phyloP scores from a whole-genome alignment of 2,113 vertebrate species.

The Macrotis lagotis region DNA sequence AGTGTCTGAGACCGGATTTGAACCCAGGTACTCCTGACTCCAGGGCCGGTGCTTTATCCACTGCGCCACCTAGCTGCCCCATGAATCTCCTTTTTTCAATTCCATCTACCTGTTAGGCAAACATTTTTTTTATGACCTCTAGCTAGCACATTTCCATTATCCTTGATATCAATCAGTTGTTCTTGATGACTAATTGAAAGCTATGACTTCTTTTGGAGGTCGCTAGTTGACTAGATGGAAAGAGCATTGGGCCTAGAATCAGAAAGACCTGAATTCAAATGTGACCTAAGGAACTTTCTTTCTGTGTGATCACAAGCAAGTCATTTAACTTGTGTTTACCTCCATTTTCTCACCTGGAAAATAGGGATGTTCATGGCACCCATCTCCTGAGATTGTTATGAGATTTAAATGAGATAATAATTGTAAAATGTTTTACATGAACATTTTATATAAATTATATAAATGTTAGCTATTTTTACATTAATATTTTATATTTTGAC shows the following conservation, averaged over 20 bases:
- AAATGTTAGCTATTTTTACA: background rate
- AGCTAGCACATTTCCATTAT: background rate
- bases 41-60: too few species aligned
- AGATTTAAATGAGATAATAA: background rate
- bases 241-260: background rate
- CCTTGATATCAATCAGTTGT: background rate
- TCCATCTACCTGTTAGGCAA: background rate
- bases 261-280: background rate
- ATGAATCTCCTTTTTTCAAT: too few species aligned
- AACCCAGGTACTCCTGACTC: too few species aligned
- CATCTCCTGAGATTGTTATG: background rate
- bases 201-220: background rate
- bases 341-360: background rate
- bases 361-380: background rate
- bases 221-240: background rate
- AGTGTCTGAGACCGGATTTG: too few species aligned
- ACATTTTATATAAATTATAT: background rate
- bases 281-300: background rate
- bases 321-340: background rate
- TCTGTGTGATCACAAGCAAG: background rate
- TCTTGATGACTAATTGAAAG: background rate
- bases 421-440: background rate
- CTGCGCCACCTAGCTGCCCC: too few species aligned
- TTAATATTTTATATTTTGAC: background rate
- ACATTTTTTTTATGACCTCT: background rate